These are phyloP conservation scores for Centroberyx gerrardi DNA, from an alignment of 2,797 vertebrate genomes.

Conservation along the genomic window DNA sequence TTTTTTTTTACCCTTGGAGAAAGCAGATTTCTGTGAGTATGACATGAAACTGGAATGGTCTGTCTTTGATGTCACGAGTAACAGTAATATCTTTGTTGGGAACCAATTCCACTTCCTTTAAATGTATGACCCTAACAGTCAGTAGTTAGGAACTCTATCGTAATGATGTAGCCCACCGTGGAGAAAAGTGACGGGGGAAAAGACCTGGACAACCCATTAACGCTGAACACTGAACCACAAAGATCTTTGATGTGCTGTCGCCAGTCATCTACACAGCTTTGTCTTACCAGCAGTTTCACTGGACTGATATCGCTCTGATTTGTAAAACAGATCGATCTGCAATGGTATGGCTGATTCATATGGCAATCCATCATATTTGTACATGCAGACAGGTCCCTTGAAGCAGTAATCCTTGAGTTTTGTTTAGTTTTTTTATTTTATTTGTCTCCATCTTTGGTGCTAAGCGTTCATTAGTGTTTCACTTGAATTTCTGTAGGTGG, in stretches of 20 bases:
- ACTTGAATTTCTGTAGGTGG: no score
- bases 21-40: conserved; percentile 37
- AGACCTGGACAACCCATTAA: conserved; percentile 66
- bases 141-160: conserved; percentile 14
- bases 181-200: conserved; percentile 55
- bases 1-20: conserved; percentile 41
- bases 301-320: conserved; percentile 55
- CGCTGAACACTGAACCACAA: conserved; percentile 69
- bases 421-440: conserved; percentile 1
- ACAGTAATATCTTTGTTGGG: conserved; percentile 72
- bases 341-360: conserved; percentile 65
- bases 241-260: conserved; percentile 71
- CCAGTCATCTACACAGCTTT: conserved; percentile 62
- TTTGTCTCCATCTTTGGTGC: no score
- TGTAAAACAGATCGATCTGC: conserved; percentile 68
- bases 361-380: conserved; percentile 69
- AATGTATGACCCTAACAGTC: conserved; percentile 50
- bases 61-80: conserved; percentile 68
- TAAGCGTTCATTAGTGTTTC: no score
- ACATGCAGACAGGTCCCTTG: conserved; percentile 27
- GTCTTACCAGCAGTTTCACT: conserved; percentile 66
- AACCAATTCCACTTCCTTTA: conserved; percentile 61
- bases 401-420: conserved; percentile 28
- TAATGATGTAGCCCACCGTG: conserved; percentile 61
- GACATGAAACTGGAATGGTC: conserved; percentile 34